Base-by-base conservation (phyloP, 2,888 invertebrate species). In the Ametastegia equiseti region DNA sequence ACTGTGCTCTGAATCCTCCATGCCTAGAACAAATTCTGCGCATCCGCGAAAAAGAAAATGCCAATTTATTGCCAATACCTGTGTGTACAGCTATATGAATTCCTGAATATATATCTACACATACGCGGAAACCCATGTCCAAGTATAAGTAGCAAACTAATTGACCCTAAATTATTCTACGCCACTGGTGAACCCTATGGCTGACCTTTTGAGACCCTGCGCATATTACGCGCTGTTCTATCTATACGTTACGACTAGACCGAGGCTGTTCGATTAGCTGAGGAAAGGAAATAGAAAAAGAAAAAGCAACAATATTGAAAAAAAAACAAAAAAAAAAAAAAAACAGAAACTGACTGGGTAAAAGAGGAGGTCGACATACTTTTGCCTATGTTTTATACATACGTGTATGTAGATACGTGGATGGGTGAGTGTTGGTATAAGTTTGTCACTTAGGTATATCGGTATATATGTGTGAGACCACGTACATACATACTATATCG, bases 191-290 rank as follows among this genome's bases (percentile, higher is more conserved):
- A 27, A n/a, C 9, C 36, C 39, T 11, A 39, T 23, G 13, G 36
- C 67, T 39, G 67, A 67, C 67, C 67, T 67, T 39, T 67, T n/a
- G 67, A n/a, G n/a, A 67, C 23, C 42, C 39, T 23, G 39, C 19
- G 39, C 11, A n/a, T n/a, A 67, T 67, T 39, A 67, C 36, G 19
- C 11, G 65, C 19, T 19, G 19, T n/a, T 50, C 13, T n/a, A n/a
- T n/a, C n/a, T n/a, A n/a, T n/a, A n/a, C n/a, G n/a, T n/a, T 54
- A 15, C 23, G 27, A 60, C 30, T 30, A 60, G 60, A 67, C 65
- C 19, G n/a, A 11, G 60, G 60, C n/a, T n/a, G 11, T 60, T 60
- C 60, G 60, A 60, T 60, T 60, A 60, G 30, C 60, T 60, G 60
- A 15, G 27, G 60, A 19, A 54, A 54, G n/a, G n/a, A n/a, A n/a